Conservation (phyloP, 2,888 invertebrate genomes). For the Oscheius onirici region DNA sequence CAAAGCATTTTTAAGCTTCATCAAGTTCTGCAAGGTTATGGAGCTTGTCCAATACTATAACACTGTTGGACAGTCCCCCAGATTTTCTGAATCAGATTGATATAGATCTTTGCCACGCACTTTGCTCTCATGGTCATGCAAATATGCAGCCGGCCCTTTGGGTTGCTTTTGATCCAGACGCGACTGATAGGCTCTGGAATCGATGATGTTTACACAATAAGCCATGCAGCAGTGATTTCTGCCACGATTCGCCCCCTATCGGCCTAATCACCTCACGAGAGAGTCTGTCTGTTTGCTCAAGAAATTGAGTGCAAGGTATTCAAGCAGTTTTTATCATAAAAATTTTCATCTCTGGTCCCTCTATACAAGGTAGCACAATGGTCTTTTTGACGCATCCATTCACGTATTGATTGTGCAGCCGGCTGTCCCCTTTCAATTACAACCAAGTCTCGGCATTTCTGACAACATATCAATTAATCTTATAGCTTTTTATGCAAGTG, state of each 20-base stretch:
- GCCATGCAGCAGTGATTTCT: slow-evolving; percentile 16
- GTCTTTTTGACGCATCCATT: neutral
- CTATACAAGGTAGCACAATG: neutral
- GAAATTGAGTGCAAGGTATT: slow-evolving; percentile 15
- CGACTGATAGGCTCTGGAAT: neutral
- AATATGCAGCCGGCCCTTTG: neutral
- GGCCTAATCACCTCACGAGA: neutral
- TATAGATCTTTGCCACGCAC: neutral
- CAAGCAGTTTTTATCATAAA: too few relatives aligned
- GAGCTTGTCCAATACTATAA: too few relatives aligned
- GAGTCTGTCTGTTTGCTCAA: slow-evolving; percentile 11
- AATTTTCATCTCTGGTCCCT: neutral
- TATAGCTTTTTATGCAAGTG: too few relatives aligned
- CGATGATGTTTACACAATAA: slow-evolving; percentile 16
- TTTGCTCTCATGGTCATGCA: neutral
- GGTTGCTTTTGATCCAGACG: too few relatives aligned
- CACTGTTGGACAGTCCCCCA: too few relatives aligned
- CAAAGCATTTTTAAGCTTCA: too few relatives aligned
- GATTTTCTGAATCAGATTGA: too few relatives aligned
- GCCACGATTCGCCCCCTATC: slow-evolving; percentile 8
- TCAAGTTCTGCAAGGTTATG: too few relatives aligned
- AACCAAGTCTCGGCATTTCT: neutral
- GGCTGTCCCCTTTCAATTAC: slow-evolving; percentile 21
- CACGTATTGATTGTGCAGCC: slow-evolving; percentile 21
- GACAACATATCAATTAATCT: neutral